These are phyloP conservation scores for Drosophila busckii DNA, from an alignment of 1,140 invertebrate species.

Conservation along the genomic window DNA sequence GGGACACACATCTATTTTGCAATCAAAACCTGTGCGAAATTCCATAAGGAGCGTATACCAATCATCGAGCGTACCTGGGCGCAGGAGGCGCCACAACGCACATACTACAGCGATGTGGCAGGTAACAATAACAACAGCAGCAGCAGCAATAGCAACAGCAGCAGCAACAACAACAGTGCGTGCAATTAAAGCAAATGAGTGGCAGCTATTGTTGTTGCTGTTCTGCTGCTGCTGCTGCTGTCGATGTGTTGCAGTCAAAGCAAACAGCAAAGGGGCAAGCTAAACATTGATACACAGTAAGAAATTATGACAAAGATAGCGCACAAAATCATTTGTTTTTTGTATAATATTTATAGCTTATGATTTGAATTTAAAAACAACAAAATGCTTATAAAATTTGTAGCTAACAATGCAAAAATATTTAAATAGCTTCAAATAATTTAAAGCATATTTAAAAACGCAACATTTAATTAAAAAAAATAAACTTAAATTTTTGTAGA, in stretches of 20 bases:
- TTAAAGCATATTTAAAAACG: too few species aligned
- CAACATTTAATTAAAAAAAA: too few species aligned
- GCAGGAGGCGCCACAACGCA: conserved; percentile 83
- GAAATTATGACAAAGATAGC: too few species aligned
- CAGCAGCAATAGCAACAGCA: conserved; percentile 38
- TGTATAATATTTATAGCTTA: too few species aligned
- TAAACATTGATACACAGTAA: conserved; percentile 23
- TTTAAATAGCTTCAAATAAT: too few species aligned
- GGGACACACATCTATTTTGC: conserved; percentile 85
- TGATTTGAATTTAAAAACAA: too few species aligned
- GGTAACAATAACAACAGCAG: conserved; percentile 81
- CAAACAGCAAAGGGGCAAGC: conserved; percentile 32
- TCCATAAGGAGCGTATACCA: conserved; percentile 86
- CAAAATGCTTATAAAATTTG: too few species aligned
- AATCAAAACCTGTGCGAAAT: conserved; percentile 92
- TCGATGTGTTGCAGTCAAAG: conserved; percentile 27
- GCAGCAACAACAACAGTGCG: conserved; percentile 40
- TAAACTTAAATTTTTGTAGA: too few species aligned
- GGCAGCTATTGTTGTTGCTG: background rate
- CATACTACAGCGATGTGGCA: conserved; percentile 88
- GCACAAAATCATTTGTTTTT: too few species aligned
- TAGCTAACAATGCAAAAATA: too few species aligned
- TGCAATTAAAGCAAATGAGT: conserved; percentile 56
- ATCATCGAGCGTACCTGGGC: conserved; percentile 91
- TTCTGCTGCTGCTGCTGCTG: conserved; percentile 1